A percentile compares a stretch with the other conserved stretches of the same genome.
These are phyloP conservation scores for Drosophila sp. DNA, from an alignment of 1,140 invertebrate species.

Conservation along the genomic window DNA sequence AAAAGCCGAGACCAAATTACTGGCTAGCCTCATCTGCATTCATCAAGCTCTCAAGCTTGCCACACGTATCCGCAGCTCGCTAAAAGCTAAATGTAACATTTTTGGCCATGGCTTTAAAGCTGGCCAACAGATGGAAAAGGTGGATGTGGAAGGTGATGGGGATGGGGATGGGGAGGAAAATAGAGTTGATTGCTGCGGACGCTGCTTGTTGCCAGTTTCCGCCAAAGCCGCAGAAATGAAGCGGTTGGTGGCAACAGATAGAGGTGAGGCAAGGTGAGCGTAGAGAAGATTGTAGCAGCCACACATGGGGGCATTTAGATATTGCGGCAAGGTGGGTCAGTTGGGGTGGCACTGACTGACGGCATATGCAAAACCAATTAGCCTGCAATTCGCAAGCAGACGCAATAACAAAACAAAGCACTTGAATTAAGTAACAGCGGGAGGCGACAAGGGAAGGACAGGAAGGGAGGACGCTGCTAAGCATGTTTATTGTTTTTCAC, in stretches of 20 bases:
- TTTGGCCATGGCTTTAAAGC: conserved; percentile 69
- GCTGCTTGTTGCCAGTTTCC: conserved; percentile 66
- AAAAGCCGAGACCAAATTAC: conserved; percentile 74
- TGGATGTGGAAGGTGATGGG: no score
- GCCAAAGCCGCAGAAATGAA: conserved; percentile 54
- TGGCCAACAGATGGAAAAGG: conserved; percentile 48
- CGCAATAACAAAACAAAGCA: conserved; percentile 49
- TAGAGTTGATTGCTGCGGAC: conserved; percentile 72
- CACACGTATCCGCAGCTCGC: conserved; percentile 15
- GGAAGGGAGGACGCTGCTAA: conserved; percentile 31
- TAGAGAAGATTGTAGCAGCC: conserved; percentile 1
- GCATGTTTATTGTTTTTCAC: conserved; percentile 81
- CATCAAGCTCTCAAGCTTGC: conserved; percentile 13
- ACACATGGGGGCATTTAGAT: conserved; percentile 18
- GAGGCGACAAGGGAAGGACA: neutral
- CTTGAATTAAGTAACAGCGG: conserved; percentile 29
- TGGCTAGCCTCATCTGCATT: conserved; percentile 59
- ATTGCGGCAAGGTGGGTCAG: conserved; percentile 50
- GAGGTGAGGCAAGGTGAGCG: no score
- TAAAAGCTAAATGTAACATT: conserved; percentile 78
- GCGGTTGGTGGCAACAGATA: conserved; percentile 7
- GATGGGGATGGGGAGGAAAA: neutral
- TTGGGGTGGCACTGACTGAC: conserved; percentile 36
- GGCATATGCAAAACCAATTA: conserved; percentile 69
- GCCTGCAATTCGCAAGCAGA: conserved; percentile 32